Conservation (phyloP, 2,113 vertebrate species). For the Tautogolabrus adspersus region DNA sequence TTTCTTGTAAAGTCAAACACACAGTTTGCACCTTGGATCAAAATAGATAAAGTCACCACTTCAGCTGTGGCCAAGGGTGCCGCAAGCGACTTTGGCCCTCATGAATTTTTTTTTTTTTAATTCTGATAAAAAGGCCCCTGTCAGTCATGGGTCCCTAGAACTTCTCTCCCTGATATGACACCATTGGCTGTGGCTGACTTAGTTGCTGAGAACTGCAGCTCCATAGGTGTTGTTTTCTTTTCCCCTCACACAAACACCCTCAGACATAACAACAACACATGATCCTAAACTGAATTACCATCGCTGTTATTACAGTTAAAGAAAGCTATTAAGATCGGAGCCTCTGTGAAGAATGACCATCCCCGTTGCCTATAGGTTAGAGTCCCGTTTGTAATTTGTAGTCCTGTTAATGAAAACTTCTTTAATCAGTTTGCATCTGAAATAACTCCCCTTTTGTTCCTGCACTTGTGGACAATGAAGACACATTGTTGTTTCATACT, state of each 20-base stretch:
- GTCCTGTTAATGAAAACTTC: background rate
- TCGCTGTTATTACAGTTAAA: background rate
- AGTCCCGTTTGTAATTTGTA: no score
- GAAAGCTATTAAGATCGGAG: background rate
- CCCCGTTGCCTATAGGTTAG: no score
- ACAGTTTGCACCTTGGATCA: background rate
- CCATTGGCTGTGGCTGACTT: no score
- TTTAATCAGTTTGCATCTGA: background rate
- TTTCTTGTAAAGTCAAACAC: background rate
- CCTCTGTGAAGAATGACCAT: background rate
- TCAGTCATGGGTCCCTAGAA: no score
- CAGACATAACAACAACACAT: background rate
- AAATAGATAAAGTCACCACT: background rate
- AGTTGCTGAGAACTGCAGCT: no score
- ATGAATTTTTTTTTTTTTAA: no score
- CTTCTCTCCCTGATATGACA: no score
- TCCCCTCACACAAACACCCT: background rate
- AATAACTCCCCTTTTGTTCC: background rate
- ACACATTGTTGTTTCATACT: background rate
- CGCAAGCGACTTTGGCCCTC: no score
- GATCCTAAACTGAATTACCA: background rate
- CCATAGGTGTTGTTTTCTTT: background rate
- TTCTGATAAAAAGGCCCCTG: no score
- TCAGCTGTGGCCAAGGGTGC: background rate
- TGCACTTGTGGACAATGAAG: background rate